Evolutionary conservation across 1,140 invertebrate genomes (phyloP).

Genomic region (Spodoptera litura): DNA sequence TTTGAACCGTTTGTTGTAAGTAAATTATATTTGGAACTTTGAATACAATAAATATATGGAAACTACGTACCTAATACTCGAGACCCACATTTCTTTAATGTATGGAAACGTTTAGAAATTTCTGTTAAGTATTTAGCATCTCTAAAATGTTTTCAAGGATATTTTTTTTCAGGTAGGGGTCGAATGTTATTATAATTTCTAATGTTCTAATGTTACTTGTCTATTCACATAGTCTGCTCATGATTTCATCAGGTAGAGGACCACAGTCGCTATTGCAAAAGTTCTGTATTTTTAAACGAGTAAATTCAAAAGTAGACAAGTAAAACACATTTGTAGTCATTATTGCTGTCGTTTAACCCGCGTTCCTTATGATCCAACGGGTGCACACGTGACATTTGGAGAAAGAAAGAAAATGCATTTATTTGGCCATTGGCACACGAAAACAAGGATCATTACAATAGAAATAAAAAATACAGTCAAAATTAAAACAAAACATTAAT

Average conservation of each 20-base stretch:
- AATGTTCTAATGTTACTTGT: conserved; percentile 58
- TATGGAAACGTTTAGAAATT: neutral
- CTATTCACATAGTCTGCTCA: conserved; percentile 62
- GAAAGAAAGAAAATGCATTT: no score
- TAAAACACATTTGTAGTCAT: no score
- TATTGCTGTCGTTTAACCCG: no score
- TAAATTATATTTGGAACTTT: no score
- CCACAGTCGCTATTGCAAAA: conserved; percentile 1
- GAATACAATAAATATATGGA: neutral
- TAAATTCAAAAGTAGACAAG: neutral
- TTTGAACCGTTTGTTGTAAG: conserved; percentile 7
- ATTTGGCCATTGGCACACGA: no score
- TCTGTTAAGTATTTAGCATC: conserved; percentile 12
- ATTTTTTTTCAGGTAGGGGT: conserved; percentile 45
- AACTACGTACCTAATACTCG: conserved; percentile 3
- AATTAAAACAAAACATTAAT: no score
- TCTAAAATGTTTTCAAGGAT: conserved; percentile 36
- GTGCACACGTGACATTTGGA: no score
- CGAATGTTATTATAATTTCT: conserved; percentile 61
- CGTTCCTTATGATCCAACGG: no score
- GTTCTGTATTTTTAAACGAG: neutral
- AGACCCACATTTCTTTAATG: neutral
- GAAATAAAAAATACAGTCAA: no score
- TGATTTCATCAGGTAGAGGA: conserved; percentile 44
- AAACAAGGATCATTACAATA: no score